phyloP scores from a whole-genome alignment of 2,113 vertebrate genomes.

The Ictalurus punctatus region DNA sequence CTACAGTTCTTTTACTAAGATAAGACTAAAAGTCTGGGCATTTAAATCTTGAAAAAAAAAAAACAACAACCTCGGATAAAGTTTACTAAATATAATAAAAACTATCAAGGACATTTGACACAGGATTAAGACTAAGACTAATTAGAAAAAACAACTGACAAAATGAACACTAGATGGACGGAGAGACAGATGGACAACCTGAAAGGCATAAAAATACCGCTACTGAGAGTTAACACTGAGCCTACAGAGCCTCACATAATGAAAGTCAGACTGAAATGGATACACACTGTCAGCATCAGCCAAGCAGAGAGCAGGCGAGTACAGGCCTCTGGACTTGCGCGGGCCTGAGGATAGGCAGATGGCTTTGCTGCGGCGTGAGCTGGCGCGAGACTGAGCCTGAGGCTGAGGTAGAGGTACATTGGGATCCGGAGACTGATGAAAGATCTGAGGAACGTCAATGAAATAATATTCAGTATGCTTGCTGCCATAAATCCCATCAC shows the following conservation, averaged over 20 bases:
- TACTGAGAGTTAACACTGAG: neutral
- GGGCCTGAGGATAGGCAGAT: slow-evolving; percentile 93
- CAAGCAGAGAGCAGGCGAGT: slow-evolving; percentile 83
- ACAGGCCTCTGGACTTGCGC: slow-evolving; percentile 85
- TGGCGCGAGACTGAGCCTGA: slow-evolving; percentile 78
- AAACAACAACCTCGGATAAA: too few relatives aligned
- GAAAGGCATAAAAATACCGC: neutral
- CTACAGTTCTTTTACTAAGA: too few relatives aligned
- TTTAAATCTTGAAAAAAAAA: too few relatives aligned
- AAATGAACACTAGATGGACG: too few relatives aligned
- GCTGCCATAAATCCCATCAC: neutral
- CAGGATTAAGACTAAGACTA: too few relatives aligned
- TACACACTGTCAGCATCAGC: slow-evolving; percentile 95
- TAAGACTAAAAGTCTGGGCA: too few relatives aligned
- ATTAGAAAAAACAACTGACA: too few relatives aligned
- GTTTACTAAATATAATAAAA: too few relatives aligned
- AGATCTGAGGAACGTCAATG: slow-evolving; percentile 77
- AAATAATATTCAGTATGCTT: neutral
- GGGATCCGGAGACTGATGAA: slow-evolving; percentile 88
- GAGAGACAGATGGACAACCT: neutral
- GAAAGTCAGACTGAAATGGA: neutral
- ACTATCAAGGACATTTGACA: too few relatives aligned
- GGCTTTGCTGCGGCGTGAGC: slow-evolving; percentile 84
- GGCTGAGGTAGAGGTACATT: slow-evolving; percentile 87
- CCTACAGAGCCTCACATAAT: neutral